These are phyloP conservation scores for Trichogramma evanescens DNA, from an alignment of 2,888 invertebrate species.

Conservation along the genomic window DNA sequence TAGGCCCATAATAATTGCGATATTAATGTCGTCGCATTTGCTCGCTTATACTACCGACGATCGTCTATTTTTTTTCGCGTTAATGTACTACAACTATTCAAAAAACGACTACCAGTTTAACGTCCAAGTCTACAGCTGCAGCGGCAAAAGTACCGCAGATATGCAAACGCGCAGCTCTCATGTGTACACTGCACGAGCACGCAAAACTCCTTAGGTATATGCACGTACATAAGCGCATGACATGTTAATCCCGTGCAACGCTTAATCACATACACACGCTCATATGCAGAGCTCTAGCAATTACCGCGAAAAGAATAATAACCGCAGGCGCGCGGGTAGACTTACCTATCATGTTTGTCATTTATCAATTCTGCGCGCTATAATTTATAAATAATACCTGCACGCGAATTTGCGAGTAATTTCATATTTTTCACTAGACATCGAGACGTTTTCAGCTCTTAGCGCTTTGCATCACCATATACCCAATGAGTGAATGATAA, in stretches of 20 bases:
- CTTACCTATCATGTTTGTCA: slow-evolving; percentile 14
- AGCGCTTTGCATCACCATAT: no score
- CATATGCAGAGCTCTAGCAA: background rate
- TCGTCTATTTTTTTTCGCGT: no score
- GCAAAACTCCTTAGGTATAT: background rate
- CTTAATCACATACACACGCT: slow-evolving; percentile 9
- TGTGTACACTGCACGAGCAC: slow-evolving; percentile 9
- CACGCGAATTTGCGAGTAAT: background rate
- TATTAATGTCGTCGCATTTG: no score
- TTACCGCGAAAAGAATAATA: slow-evolving; percentile 16
- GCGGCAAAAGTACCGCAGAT: no score
- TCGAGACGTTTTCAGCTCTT: no score
- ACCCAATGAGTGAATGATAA: no score
- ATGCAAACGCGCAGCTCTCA: background rate
- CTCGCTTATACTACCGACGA: no score
- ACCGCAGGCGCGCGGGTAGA: background rate
- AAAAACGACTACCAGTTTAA: no score
- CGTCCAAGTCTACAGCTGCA: no score
- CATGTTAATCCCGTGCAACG: slow-evolving; percentile 10
- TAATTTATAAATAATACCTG: background rate
- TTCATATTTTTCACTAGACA: background rate
- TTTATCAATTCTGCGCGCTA: slow-evolving; percentile 14
- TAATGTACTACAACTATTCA: no score
- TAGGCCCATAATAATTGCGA: no score
- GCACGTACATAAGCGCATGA: background rate